Evolutionary conservation across 1,140 invertebrate species (phyloP).

Genomic region (Whitmania pigra): DNA sequence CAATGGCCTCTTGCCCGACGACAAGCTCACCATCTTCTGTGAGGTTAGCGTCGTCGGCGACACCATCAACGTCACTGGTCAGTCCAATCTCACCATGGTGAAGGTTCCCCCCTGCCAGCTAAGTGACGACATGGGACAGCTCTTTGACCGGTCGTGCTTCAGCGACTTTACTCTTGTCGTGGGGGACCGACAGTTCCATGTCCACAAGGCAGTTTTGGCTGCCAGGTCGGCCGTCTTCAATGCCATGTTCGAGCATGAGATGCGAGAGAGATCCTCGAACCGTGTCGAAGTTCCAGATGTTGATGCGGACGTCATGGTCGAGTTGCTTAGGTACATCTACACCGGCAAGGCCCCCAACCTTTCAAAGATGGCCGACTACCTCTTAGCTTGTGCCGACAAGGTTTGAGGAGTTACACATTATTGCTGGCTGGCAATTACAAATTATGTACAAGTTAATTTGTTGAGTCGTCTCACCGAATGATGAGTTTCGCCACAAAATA

Average conservation of each 20-base stretch:
- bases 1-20: slow-evolving; percentile 90
- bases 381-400: slow-evolving; percentile 92
- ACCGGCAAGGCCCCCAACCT: slow-evolving; percentile 87
- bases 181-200: slow-evolving; percentile 80
- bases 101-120: slow-evolving; percentile 92
- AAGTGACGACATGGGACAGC: slow-evolving; percentile 76
- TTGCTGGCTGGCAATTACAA: background rate
- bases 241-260: slow-evolving; percentile 98
- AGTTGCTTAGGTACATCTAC: slow-evolving; percentile 97
- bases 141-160: slow-evolving; percentile 91
- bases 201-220: slow-evolving; percentile 85
- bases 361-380: slow-evolving; percentile 93
- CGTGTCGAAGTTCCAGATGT: slow-evolving; percentile 93
- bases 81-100: slow-evolving; percentile 47
- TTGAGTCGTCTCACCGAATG: background rate
- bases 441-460: background rate
- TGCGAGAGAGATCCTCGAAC: slow-evolving; percentile 80
- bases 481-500: no score
- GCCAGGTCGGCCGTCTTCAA: slow-evolving; percentile 87
- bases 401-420: slow-evolving; percentile 25
- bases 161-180: slow-evolving; percentile 88
- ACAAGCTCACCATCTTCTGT: slow-evolving; percentile 98
- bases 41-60: slow-evolving; percentile 91
- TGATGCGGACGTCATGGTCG: slow-evolving; percentile 83
- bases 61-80: slow-evolving; percentile 65